A percentile compares a stretch with the other conserved stretches of the same genome.
phyloP scores from a whole-genome alignment of 2,888 invertebrate genomes.

The Drosophila greeni region DNA sequence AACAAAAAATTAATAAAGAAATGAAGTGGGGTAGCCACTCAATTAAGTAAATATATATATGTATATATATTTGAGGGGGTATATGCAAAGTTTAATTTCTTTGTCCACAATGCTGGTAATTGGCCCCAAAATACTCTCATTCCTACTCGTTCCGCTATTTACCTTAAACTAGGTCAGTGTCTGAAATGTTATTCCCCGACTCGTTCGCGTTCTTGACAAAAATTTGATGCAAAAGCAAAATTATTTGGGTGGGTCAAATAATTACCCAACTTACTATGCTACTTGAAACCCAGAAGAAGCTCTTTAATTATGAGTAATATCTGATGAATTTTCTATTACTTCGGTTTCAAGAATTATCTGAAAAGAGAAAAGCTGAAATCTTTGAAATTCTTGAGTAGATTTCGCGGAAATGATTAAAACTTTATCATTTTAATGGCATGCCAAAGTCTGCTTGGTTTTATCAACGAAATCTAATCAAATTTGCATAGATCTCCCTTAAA shows the following conservation, averaged over 20 bases:
- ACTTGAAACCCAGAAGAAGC: conserved; percentile 8
- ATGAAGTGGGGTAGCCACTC: conserved; percentile 18
- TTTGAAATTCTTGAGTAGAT: background rate
- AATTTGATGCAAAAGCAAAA: conserved; percentile 42
- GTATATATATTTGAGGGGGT: conserved; percentile 32
- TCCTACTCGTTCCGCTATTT: conserved; percentile 23
- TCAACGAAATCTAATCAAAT: background rate
- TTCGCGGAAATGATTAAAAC: background rate
- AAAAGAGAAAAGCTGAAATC: background rate
- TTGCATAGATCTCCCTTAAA: conserved; percentile 1
- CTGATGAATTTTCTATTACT: background rate
- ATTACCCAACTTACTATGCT: background rate
- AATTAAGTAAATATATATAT: conserved; percentile 40
- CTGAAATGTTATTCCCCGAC: conserved; percentile 30
- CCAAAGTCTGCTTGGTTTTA: conserved; percentile 2
- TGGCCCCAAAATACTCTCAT: conserved; percentile 35
- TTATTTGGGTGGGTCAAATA: conserved; percentile 30
- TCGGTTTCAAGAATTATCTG: background rate
- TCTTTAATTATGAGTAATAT: conserved; percentile 4
- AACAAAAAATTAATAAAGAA: too few relatives aligned
- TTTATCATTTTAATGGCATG: conserved; percentile 11
- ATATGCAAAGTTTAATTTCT: conserved; percentile 37
- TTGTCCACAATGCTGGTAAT: conserved; percentile 28
- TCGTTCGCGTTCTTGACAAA: conserved; percentile 43
- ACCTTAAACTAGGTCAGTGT: conserved; percentile 59